These are phyloP conservation scores for Rhabdornis inornatus DNA, from an alignment of 2,113 vertebrate genomes.

Conservation along the genomic window DNA sequence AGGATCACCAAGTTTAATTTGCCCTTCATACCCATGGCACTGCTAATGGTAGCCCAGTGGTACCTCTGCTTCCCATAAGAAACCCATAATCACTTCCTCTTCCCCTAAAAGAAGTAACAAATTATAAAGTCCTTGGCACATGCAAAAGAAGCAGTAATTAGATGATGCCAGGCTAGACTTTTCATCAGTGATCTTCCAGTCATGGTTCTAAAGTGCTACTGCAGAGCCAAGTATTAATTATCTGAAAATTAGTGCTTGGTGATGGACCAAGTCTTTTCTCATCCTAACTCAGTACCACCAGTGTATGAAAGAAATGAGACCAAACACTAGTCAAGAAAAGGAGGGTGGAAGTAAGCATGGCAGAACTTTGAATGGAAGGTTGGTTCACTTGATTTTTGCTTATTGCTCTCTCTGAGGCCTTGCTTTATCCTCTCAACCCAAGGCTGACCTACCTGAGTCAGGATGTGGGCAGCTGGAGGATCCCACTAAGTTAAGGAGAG, in stretches of 20 bases:
- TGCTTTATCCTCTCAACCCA: not conserved
- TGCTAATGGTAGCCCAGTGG: not conserved
- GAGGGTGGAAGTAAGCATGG: not conserved
- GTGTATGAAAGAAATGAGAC: not conserved
- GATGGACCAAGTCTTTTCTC: constrained; percentile 66
- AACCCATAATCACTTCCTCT: not conserved
- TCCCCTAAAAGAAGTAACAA: constrained; percentile 19
- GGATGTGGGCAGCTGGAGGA: not conserved
- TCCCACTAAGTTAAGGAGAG: not conserved
- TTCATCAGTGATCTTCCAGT: constrained; percentile 63
- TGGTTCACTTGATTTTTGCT: not conserved
- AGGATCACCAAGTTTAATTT: not conserved
- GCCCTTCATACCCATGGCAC: not conserved
- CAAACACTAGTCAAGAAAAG: constrained; percentile 19
- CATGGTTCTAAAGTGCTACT: constrained; percentile 60
- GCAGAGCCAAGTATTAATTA: constrained; percentile 74
- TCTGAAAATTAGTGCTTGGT: constrained; percentile 71
- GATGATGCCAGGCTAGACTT: constrained; percentile 60
- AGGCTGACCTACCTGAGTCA: not conserved
- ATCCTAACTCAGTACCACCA: constrained; percentile 47
- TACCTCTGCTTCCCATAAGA: not conserved
- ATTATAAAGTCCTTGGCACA: constrained; percentile 65
- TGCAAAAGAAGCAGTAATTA: constrained; percentile 55
- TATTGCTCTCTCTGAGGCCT: not conserved
- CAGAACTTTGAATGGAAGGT: not conserved